Conservation (phyloP, 2,888 invertebrate genomes). For the Dexiosoma caninum region DNA sequence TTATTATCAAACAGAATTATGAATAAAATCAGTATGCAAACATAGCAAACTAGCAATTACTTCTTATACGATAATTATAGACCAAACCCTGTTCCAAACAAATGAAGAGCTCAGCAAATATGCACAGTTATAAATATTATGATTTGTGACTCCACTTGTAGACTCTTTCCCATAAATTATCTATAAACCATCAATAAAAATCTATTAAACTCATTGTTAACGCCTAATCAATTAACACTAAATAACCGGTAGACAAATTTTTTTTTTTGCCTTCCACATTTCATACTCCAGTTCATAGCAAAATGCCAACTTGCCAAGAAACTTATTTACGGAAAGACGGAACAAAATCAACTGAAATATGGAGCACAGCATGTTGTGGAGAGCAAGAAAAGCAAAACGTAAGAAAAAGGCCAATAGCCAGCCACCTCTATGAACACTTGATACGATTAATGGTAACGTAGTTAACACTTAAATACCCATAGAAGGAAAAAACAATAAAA, state of each 20-base stretch:
- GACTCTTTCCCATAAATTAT: slow-evolving; percentile 59
- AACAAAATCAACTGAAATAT: slow-evolving; percentile 40
- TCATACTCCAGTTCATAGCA: not conserved
- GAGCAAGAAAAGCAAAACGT: not conserved
- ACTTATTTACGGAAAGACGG: not conserved
- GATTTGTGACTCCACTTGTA: slow-evolving; percentile 40
- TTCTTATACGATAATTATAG: slow-evolving; percentile 28
- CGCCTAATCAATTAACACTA: slow-evolving; percentile 64
- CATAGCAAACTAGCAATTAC: slow-evolving; percentile 38
- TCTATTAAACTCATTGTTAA: slow-evolving; percentile 60
- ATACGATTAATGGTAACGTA: slow-evolving; percentile 52
- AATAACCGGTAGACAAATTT: slow-evolving; percentile 48
- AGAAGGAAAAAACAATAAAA: too few relatives aligned
- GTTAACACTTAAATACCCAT: slow-evolving; percentile 58
- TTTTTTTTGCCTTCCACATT: not conserved
- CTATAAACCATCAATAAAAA: slow-evolving; percentile 60
- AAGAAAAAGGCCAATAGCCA: slow-evolving; percentile 7
- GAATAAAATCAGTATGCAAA: slow-evolving; percentile 12
- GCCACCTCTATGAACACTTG: slow-evolving; percentile 48
- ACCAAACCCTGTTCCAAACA: slow-evolving; percentile 15
- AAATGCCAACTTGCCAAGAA: slow-evolving; percentile 9
- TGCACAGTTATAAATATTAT: slow-evolving; percentile 35
- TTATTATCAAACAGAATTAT: not conserved
- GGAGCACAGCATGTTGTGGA: slow-evolving; percentile 50
- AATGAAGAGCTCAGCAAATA: not conserved